Evolutionary conservation across 2,888 invertebrate genomes (phyloP), one percentile per base, ranked within the genome.

Genomic region (Morinoia aosen): DNA sequence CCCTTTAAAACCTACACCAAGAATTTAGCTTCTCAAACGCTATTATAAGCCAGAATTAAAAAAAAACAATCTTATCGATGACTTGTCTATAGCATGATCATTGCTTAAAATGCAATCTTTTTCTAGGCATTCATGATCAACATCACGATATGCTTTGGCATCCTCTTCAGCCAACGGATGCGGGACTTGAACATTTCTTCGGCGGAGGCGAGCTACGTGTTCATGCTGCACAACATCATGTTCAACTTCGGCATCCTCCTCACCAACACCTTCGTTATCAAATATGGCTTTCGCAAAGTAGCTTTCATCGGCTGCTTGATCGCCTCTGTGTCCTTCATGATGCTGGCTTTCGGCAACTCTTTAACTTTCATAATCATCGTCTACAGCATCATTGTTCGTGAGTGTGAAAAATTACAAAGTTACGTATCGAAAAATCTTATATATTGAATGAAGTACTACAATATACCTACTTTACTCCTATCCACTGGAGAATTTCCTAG

Each of bases 311-410:
- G 93, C 7, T 93, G 93, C 57, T 57, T 93, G 48, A 33, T 33
- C 11, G 93, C 93, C 57, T 93, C 93, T 33, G 0, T 93, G 57
- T 93, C 93, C 10, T 93, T 93, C 93, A 93, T 93, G 93, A 11
- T 39, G 57, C 33, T 93, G 58, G 93, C 93, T 33, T 93, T 93
- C 58, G 57, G 58, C 19, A 33, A 56, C 48, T 93, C 93, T 11
- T 12, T 93, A 14, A 12, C 19, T 57, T 93, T 57, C 93, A 93
- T 93, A 10, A 12, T 93, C n/a, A 10, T 57, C 57, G 93, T 93
- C 25, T 93, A 93, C 93, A 93, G 93, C 93, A 58, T 93, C 16
- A 57, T 93, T 57, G 33, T 93, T 10, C 93, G 93, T 93, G n/a
- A 93, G 93, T 90, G 0, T 90, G 7, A 48, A 14, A 48, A 25